phyloP scores from a whole-genome alignment of 2,797 vertebrate species.

The Tragelaphus eurycerus region DNA sequence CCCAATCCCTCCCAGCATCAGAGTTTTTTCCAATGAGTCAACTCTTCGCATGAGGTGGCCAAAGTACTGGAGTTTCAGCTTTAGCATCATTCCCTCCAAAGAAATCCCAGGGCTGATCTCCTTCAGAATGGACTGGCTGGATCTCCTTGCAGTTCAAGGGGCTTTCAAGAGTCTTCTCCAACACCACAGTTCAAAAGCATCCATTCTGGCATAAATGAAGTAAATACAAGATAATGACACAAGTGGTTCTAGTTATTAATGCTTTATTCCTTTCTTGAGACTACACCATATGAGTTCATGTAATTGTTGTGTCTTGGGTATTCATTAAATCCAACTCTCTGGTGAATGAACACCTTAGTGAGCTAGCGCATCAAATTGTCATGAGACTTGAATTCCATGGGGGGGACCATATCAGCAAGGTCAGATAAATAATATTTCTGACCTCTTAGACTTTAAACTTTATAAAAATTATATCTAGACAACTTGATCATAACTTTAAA shows the following conservation, averaged over 20 bases:
- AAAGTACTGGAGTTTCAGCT: too few species aligned
- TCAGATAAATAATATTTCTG: not conserved
- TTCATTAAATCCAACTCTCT: constrained; percentile 50
- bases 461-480: not conserved
- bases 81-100: too few species aligned
- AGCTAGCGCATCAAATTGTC: not conserved
- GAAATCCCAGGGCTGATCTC: too few species aligned
- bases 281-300: not conserved
- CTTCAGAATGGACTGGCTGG: too few species aligned
- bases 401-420: not conserved
- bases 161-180: too few species aligned
- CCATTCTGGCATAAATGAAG: not conserved
- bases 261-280: not conserved
- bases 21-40: too few species aligned
- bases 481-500: not conserved
- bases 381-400: constrained; percentile 20
- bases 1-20: too few species aligned
- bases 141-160: too few species aligned
- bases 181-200: too few species aligned
- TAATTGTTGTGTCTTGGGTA: constrained; percentile 29
- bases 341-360: constrained; percentile 11
- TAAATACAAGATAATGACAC: not conserved
- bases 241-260: not conserved
- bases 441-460: not conserved
- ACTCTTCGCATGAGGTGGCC: too few species aligned